Evolutionary conservation across 1,140 invertebrate species (phyloP), one percentile per base, ranked within the genome.

Genomic region (Berghia stephanieae): DNA sequence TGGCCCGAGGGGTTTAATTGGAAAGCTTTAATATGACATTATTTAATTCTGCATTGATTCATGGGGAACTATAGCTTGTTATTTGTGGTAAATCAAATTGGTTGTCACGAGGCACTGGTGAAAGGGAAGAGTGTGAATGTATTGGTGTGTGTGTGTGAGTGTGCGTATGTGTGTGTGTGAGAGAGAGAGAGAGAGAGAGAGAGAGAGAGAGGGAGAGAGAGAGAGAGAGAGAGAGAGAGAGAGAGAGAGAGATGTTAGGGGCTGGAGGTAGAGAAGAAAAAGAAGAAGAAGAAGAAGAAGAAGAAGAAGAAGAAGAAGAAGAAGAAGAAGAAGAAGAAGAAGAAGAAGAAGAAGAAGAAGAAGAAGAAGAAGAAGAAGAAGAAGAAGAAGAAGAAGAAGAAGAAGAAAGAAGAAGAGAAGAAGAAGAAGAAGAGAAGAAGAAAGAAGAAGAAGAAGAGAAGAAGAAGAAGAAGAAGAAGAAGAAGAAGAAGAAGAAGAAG

Each of bases 151-250:
- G n/a, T n/a, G n/a, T n/a, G n/a, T n/a, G n/a, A n/a, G n/a, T n/a
- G n/a, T n/a, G n/a, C n/a, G n/a, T n/a, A n/a, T n/a, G n/a, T n/a
- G n/a, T n/a, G n/a, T n/a, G n/a, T n/a, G n/a, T n/a, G 67, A 38
- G 31, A 42, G 67, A 38, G 31, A 38, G 40, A 42, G 67, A 38
- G 67, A 42, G 67, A 38, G 67, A 69, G 67, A 69, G 67, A 36
- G 67, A 38, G 44, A 34, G 21, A 42, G 44, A 24, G 60, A 46
- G 40, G 18, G 18, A 34, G 40, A 31, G 18, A 34, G 24, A 46
- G 66, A 69, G 63, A 46, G 18, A 49, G 40, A 36, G 38, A 10
- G 31, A 44, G 1, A n/a, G 40, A 68, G 31, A 6, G 38, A 68
- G 38, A 34, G n/a, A 34, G 24, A 55, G n/a, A 38, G 31, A 44